These are phyloP conservation scores for Marisa cornuarietis DNA, from an alignment of 1,140 invertebrate species.

Conservation along the genomic window DNA sequence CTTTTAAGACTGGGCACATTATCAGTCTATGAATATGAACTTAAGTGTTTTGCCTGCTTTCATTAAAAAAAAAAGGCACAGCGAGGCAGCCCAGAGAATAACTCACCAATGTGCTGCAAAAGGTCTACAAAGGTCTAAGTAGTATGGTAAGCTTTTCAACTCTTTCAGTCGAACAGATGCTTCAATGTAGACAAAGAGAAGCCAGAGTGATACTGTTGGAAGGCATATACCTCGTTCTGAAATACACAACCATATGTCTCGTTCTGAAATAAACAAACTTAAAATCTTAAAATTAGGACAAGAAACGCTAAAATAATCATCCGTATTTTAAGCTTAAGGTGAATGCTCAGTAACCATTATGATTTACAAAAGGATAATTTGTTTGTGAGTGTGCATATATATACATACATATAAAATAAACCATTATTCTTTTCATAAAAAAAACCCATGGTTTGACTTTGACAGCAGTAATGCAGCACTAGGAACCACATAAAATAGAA, in stretches of 20 bases:
- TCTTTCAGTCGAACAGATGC: slow-evolving; percentile 87
- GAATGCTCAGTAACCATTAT: no score
- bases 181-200: slow-evolving; percentile 95
- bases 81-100: neutral
- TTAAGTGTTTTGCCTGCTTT: neutral
- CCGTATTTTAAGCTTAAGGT: no score
- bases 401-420: no score
- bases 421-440: no score
- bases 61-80: neutral
- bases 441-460: no score
- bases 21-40: no score
- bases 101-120: slow-evolving; percentile 97
- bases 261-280: no score
- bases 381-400: neutral
- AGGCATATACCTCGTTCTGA: slow-evolving; percentile 91
- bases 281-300: no score
- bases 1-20: no score
- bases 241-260: slow-evolving; percentile 33
- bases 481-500: no score
- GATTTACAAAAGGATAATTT: neutral
- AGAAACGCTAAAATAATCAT: no score
- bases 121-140: slow-evolving; percentile 93
- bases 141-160: slow-evolving; percentile 86
- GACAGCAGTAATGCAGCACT: no score
- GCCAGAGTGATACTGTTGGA: slow-evolving; percentile 93